Conservation (phyloP, 1,140 invertebrate genomes). For the Chrysomallon squamiferum region DNA sequence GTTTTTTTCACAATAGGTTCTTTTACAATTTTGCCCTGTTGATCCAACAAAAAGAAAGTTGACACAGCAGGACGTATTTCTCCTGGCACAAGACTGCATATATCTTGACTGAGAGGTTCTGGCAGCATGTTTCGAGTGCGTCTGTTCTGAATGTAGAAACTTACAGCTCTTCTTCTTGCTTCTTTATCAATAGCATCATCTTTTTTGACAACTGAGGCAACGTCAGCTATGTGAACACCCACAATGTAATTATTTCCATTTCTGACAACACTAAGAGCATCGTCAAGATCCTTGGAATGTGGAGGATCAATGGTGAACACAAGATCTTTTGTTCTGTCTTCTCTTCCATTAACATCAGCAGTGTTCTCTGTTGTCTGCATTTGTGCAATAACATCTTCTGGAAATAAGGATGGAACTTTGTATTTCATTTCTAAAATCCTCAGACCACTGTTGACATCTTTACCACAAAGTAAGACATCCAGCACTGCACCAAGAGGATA, state of each 20-base stretch:
- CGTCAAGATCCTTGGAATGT: slow-evolving; percentile 98
- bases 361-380: background rate
- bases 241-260: slow-evolving; percentile 24
- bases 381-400: background rate
- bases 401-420: slow-evolving; percentile 17
- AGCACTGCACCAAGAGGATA: slow-evolving; percentile 36
- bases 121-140: slow-evolving; percentile 61
- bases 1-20: slow-evolving; percentile 21
- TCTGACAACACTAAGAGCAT: slow-evolving; percentile 80
- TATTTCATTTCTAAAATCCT: slow-evolving; percentile 28
- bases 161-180: slow-evolving; percentile 47
- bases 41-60: slow-evolving; percentile 37
- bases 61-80: slow-evolving; percentile 46
- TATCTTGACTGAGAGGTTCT: slow-evolving; percentile 52
- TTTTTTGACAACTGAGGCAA: slow-evolving; percentile 45
- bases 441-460: slow-evolving; percentile 20
- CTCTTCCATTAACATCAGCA: slow-evolving; percentile 69
- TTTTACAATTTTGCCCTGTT: slow-evolving; percentile 11
- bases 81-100: slow-evolving; percentile 60
- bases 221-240: slow-evolving; percentile 61
- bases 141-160: slow-evolving; percentile 51
- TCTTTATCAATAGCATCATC: slow-evolving; percentile 49
- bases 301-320: slow-evolving; percentile 96
- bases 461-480: slow-evolving; percentile 17
- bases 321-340: slow-evolving; percentile 57